These are phyloP conservation scores for Excalfactoria chinensis DNA, from an alignment of 2,113 vertebrate species.

Conservation along the genomic window DNA sequence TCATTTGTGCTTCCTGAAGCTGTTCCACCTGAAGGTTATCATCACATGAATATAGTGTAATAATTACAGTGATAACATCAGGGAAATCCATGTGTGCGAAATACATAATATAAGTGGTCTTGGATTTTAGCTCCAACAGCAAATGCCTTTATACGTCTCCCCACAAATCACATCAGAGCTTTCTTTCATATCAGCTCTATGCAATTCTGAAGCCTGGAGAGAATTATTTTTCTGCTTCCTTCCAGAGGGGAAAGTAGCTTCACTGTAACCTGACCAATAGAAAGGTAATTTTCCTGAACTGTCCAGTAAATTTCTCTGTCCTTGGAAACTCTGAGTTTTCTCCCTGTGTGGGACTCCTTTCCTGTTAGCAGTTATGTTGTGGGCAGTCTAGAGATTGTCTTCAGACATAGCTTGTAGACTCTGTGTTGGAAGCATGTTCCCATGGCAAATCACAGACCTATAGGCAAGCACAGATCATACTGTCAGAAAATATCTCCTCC, in stretches of 20 bases:
- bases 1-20: background rate
- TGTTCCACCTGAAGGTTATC: background rate
- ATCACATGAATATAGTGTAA: fast-evolving
- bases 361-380: background rate
- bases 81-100: background rate
- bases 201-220: background rate
- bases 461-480: background rate
- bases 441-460: background rate
- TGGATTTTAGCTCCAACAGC: background rate
- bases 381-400: background rate
- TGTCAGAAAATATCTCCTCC: fast-evolving
- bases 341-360: background rate
- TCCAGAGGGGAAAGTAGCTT: background rate
- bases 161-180: background rate
- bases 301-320: background rate
- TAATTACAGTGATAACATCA: background rate
- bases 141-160: background rate
- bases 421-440: fast-evolving
- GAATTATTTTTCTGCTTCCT: background rate
- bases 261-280: background rate
- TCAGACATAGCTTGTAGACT: background rate
- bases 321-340: background rate
- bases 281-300: background rate
- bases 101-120: background rate
- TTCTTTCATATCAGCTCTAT: background rate